These are phyloP conservation scores for Camelus dromedarius DNA, from an alignment of 2,113 vertebrate species.

Conservation along the genomic window DNA sequence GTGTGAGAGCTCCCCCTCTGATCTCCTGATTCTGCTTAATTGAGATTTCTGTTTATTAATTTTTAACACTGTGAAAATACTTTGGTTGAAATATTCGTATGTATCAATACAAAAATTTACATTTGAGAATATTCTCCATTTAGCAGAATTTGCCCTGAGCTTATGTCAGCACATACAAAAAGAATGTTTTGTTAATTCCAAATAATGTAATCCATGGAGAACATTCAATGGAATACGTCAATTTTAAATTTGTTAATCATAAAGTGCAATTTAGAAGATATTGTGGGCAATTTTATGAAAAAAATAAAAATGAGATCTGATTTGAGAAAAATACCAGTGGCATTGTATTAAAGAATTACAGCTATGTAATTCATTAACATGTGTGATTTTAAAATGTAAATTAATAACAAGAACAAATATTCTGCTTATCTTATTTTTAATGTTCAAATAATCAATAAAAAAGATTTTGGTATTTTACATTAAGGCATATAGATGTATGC, in stretches of 20 bases:
- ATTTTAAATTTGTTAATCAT: not conserved
- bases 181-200: not conserved
- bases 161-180: not conserved
- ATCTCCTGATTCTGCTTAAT: not conserved
- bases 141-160: slow-evolving; percentile 4
- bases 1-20: not conserved
- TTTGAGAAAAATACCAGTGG: not conserved
- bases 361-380: not conserved
- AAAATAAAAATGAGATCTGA: not conserved
- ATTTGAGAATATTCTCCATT: not conserved
- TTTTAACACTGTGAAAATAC: not conserved
- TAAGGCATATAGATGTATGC: not conserved
- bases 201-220: slow-evolving; percentile 1
- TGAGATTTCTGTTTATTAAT: not conserved
- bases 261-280: not conserved
- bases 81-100: not conserved
- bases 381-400: not conserved
- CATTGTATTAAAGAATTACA: not conserved
- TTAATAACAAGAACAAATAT: not conserved
- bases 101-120: not conserved
- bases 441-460: not conserved
- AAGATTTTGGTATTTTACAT: not conserved
- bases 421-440: not conserved
- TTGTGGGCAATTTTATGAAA: not conserved
- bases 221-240: not conserved